Percentiles rank a stretch among this genome's conserved stretches.
These are phyloP conservation scores for Zygaena filipendulae DNA, from an alignment of 2,888 invertebrate species.

Conservation along the genomic window DNA sequence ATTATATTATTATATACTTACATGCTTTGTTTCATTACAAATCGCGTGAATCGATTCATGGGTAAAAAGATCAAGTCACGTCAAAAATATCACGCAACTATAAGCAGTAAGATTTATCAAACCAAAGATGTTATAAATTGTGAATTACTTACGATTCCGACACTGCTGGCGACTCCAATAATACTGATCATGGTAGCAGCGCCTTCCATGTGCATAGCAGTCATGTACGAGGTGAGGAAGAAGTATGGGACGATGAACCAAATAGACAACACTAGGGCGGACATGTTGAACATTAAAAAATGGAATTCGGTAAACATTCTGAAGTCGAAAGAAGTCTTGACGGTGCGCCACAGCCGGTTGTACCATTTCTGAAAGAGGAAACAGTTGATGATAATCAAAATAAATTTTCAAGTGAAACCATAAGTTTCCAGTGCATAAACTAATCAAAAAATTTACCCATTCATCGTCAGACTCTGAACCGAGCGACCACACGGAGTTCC, in stretches of 20 bases:
- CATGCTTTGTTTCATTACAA: too few species aligned
- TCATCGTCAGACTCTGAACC: slow-evolving; percentile 69
- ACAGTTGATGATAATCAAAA: background rate
- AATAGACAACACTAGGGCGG: slow-evolving; percentile 87
- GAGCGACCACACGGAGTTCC: slow-evolving; percentile 84
- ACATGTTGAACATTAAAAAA: slow-evolving; percentile 84
- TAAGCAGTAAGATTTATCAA: too few species aligned
- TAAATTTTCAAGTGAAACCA: background rate
- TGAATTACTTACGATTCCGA: slow-evolving; percentile 89
- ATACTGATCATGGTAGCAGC: slow-evolving; percentile 84
- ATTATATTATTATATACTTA: too few species aligned
- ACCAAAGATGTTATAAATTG: too few species aligned
- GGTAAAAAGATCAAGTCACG: too few species aligned
- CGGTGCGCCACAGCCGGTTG: slow-evolving; percentile 71
- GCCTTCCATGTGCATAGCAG: slow-evolving; percentile 72
- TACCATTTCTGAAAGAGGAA: slow-evolving; percentile 78
- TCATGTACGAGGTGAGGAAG: slow-evolving; percentile 73
- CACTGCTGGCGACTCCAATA: slow-evolving; percentile 88
- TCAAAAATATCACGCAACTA: too few species aligned
- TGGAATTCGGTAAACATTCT: slow-evolving; percentile 83
- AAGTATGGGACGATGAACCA: slow-evolving; percentile 97
- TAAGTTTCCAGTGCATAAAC: too few species aligned
- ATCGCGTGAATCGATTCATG: too few species aligned
- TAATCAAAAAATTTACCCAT: slow-evolving; percentile 72
- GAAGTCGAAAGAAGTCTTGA: slow-evolving; percentile 81